Evolutionary conservation across 2,113 vertebrate species (phyloP).

Genomic region (Pteronura brasiliensis): DNA sequence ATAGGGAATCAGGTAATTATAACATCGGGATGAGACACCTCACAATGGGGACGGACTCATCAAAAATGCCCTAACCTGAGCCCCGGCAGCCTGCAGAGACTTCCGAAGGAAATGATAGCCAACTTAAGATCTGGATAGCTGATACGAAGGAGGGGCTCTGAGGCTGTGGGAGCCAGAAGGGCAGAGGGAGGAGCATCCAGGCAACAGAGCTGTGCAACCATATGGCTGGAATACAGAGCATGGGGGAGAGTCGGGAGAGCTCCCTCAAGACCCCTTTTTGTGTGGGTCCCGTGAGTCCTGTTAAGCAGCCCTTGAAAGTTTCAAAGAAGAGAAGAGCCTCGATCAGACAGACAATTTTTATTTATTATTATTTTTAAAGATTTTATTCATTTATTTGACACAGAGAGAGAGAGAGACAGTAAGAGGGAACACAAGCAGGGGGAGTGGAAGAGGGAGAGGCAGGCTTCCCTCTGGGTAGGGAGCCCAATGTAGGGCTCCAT

Average conservation of each 20-base stretch:
- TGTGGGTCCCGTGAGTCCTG: neutral
- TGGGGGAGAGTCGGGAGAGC: neutral
- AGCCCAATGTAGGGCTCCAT: accelerated
- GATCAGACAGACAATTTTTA: neutral
- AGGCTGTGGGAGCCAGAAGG: neutral
- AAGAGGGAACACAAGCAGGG: too few relatives aligned
- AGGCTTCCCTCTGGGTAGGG: too few relatives aligned
- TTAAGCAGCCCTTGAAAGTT: neutral
- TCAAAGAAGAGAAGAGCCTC: neutral
- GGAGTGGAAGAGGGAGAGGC: too few relatives aligned
- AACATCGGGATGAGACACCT: neutral
- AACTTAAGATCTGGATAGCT: neutral
- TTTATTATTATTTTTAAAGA: too few relatives aligned
- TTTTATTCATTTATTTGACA: too few relatives aligned
- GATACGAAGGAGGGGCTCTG: neutral
- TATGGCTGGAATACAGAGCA: neutral
- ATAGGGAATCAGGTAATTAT: neutral
- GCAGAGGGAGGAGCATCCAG: neutral
- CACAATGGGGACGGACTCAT: neutral
- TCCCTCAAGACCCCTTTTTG: accelerated
- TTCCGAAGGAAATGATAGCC: neutral
- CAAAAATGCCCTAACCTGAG: neutral
- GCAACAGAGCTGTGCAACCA: accelerated
- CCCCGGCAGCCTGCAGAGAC: neutral
- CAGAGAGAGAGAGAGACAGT: too few relatives aligned